Conservation (phyloP, 2,113 vertebrate species). For the Gopherus flavomarginatus region DNA sequence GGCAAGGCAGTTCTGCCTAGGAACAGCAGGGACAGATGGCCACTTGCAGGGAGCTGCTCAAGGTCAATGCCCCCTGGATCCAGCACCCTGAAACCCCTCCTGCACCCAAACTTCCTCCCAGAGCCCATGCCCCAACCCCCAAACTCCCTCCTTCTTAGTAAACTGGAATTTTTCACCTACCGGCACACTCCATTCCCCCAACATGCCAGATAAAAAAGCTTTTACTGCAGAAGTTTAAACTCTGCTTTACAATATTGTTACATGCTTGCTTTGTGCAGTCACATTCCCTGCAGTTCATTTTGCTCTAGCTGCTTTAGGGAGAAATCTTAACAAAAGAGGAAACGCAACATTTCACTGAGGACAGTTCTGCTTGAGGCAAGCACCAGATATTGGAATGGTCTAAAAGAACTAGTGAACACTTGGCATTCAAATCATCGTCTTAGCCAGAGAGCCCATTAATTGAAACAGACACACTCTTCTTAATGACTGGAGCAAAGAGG, state of each 20-base stretch:
- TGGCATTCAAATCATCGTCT: not conserved
- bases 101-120: too few species aligned
- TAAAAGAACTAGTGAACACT: not conserved
- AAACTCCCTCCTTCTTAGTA: too few species aligned
- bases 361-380: not conserved
- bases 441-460: not conserved
- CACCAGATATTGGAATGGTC: not conserved
- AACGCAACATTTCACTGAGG: not conserved
- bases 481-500: not conserved
- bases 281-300: not conserved
- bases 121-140: too few species aligned
- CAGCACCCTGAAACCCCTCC: too few species aligned
- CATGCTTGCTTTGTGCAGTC: not conserved
- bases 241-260: not conserved
- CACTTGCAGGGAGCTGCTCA: too few species aligned
- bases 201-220: too few species aligned
- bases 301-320: not conserved
- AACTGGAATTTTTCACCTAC: too few species aligned
- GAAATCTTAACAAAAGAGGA: not conserved
- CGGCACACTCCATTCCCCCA: too few species aligned
- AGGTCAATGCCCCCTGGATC: too few species aligned
- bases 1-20: too few species aligned
- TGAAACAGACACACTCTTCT: conserved; percentile 11
- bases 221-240: not conserved
- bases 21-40: too few species aligned